Evolutionary conservation across 2,113 vertebrate genomes (phyloP), one percentile per base, ranked within the genome.

Genomic region (Bos javanicus): DNA sequence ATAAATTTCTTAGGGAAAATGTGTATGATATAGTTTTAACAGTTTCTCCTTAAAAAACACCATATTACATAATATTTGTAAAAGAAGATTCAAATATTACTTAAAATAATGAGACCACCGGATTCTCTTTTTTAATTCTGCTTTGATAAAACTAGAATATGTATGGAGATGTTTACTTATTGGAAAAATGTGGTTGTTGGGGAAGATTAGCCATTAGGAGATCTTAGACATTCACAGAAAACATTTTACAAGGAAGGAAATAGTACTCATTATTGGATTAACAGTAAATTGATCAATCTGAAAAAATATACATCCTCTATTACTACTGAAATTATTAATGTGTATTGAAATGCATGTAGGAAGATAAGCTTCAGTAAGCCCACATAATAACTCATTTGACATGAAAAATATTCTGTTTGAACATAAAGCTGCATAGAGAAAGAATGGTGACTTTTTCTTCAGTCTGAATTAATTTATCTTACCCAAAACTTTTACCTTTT

Each of bases 221-320:
- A 85, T 57, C 82, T 3, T 59, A 59, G 48, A 57, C 7, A 7
- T 43, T 46, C 54, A 83, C 60, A 96, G 92, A 97, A 97, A 96
- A 95, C 76, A 96, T 86, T 93, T 82, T 95, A 30, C 19, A 57
- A 16, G 89, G 56, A 97, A 97, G 95, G 90, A 98, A 98, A 96
- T 90, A n/a, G 54, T 80, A 43, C 12, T 91, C 17, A 46, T 87
- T 82, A 88, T 93, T 94, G 59, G 39, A 95, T 97, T 91, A 96
- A 43, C 56, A 74, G 62, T 8, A 86, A 89, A 93, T 93, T 95
- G 93, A 96, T 96, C 89, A 94, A 57, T 86, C 13, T 94, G 88
- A 95, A 92, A 90, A 81, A 64, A 84, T 82, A 95, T 10, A 13
- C 43, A 95, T 84, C 87, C 76, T 96, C 62, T 87, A 39, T 95